A percentile compares a stretch with the other conserved stretches of the same genome.
Conservation (phyloP, 2,797 vertebrate genomes). For the Fundulus diaphanus region DNA sequence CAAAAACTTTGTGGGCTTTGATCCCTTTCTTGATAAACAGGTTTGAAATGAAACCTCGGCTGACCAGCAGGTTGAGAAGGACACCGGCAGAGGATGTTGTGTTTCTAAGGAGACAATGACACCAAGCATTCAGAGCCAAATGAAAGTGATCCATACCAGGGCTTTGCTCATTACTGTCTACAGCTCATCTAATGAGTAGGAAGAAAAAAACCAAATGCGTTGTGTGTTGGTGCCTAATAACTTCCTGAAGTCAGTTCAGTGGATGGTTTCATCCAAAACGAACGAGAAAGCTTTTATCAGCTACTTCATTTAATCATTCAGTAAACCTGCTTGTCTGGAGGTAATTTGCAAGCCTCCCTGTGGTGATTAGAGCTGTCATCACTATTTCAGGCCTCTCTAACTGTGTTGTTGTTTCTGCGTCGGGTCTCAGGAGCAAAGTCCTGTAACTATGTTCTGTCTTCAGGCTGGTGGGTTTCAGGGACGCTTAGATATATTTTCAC, state of each 20-base stretch:
- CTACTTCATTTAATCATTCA: slow-evolving; percentile 9
- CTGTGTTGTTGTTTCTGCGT: neutral
- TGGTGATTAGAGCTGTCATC: slow-evolving; percentile 11
- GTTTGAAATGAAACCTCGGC: neutral
- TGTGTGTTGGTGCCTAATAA: slow-evolving; percentile 15
- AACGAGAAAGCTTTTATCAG: slow-evolving; percentile 5
- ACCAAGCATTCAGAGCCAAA: slow-evolving; percentile 9
- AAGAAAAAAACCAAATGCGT: slow-evolving; percentile 18
- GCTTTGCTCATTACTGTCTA: slow-evolving; percentile 8
- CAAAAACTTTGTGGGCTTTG: neutral
- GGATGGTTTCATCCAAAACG: slow-evolving; percentile 13
- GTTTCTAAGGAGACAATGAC: slow-evolving; percentile 3
- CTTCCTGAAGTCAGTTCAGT: slow-evolving; percentile 20
- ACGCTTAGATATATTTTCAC: neutral
- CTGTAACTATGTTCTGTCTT: neutral
- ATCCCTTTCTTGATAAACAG: neutral
- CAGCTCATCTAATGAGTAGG: slow-evolving; percentile 19
- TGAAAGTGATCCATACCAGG: slow-evolving; percentile 15
- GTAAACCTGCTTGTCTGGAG: slow-evolving; percentile 1
- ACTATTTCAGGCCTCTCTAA: neutral
- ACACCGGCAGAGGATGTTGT: neutral
- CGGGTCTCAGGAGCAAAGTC: neutral
- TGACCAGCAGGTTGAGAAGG: neutral
- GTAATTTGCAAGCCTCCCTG: neutral
- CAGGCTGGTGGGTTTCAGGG: neutral